Base-by-base conservation (phyloP, 1,140 invertebrate genomes). In the Batillaria attramentaria region DNA sequence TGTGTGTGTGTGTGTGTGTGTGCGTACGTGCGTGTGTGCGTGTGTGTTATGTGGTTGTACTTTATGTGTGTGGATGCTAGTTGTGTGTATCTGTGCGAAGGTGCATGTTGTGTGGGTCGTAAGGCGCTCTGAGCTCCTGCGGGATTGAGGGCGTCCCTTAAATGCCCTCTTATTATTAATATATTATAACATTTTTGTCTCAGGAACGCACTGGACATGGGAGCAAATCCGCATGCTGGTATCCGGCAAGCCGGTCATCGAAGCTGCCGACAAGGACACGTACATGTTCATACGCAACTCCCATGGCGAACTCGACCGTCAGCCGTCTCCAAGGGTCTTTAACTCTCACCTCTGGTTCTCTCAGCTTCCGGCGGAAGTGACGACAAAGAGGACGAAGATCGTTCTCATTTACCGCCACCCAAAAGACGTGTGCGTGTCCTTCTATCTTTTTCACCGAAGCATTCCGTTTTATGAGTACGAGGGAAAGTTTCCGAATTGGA, bases 351-450 rank as follows among this genome's bases (percentile, higher is more conserved):
- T 81, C 0, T 50, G 42, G 20, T 79, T 75, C 37, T 42, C 68
- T 4, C 20, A 73, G 18, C 72, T 84, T 6, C 84, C 84, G 5
- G 57, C 74, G 41, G 66, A 77, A 16, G 39, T 84, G 18, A 20
- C 46, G 3, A 73, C 72, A 46, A 31, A 42, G 24, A 75, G 80
- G 69, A 68, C 50, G 39, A 85, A 80, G 77, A 73, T 84, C 8
- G 62, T 84, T 24, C 79, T 79, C 39, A 39, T 81, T 16, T 54
- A 66, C 33, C 54, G 85, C 28, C 81, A 86, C 65, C 83, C 82
- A n/a, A 86, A 86, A 72, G 83, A 83, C 72, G 81, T 84, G 13
- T 82, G 79, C 18, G 83, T 83, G 18, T 86, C 85, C 13, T 80
- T 80, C 50, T 84, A 84, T 72, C 66, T 83, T 33, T 81, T 81